Base-by-base conservation (phyloP, 2,888 invertebrate genomes). In the Sphaerophoria rueppellii region DNA sequence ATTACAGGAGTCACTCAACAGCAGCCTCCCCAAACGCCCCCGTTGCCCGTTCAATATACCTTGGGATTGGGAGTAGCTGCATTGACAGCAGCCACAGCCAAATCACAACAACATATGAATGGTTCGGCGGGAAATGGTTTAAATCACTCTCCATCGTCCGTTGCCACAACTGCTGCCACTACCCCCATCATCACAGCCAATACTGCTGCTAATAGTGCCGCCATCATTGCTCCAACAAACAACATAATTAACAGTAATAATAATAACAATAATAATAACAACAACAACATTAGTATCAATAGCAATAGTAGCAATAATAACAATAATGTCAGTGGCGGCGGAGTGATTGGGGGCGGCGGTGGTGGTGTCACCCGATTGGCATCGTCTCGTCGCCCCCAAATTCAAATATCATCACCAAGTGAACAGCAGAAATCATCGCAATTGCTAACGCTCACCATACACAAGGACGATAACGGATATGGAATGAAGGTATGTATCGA, bases 401-500 rank as follows among this genome's bases (percentile, higher is more conserved):
- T 89, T 52, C 89, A 89, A 87, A 89, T 89, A 40, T 86, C 24
- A 24, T 24, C 88, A 63, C 88, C 88, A 52, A 87, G 88, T 54
- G 89, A 89, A 87, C 88, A 89, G 77, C 89, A 90, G 86, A 91
- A 91, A 89, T 88, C 90, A 79, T 91, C 91, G 86, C 91, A 91
- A 88, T 90, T 89, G 88, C 89, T 92, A 87, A 91, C 90, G 63
- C 88, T 92, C 75, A 91, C 91, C 61, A 92, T 92, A 82, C 90
- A 91, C 46, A 92, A 92, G 88, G 92, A 92, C 88, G 90, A 90
- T 37, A 91, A 91, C 87, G 92, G 92, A 81, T 92, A 92, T 86
- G 92, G 92, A 58, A 92, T 92, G 92, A 92, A 92, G 91, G 92
- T 92, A 70, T 87, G 89, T 87, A 11, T 6, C 9, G 6, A 48